Percentiles rank a stretch among this genome's conserved stretches.
phyloP scores from a whole-genome alignment of 2,888 invertebrate species.

The Coenonympha arcania region DNA sequence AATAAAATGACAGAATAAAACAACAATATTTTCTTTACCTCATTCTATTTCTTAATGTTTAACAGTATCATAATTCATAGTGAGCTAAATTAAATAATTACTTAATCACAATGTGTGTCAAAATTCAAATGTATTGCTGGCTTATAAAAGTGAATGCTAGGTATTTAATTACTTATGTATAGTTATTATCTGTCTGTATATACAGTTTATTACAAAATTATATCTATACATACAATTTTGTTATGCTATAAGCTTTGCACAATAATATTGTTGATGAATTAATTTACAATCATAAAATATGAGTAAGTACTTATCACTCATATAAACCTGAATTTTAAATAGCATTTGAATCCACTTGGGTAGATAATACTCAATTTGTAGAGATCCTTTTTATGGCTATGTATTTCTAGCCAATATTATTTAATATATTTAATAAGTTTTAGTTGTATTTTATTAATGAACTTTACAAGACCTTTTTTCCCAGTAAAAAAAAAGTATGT shows the following conservation, averaged over 20 bases:
- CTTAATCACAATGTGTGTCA: constrained; percentile 32
- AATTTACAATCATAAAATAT: constrained; percentile 28
- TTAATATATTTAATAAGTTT: no score
- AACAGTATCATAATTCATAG: constrained; percentile 38
- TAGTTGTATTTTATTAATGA: no score
- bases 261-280: constrained; percentile 25
- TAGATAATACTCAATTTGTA: no score
- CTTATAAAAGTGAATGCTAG: constrained; percentile 39
- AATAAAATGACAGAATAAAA: constrained; percentile 33
- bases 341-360: no score
- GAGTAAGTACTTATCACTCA: no score
- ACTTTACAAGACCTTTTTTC: no score
- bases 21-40: constrained; percentile 35
- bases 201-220: constrained; percentile 64
- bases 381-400: no score
- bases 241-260: constrained; percentile 24
- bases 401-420: no score
- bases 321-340: no score
- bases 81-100: constrained; percentile 42
- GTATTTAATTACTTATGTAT: constrained; percentile 34
- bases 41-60: constrained; percentile 55
- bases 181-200: constrained; percentile 52
- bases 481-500: no score
- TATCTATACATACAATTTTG: constrained; percentile 33
- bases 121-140: constrained; percentile 34